phyloP scores from a whole-genome alignment of 2,113 vertebrate species.

The Arenaria interpres region DNA sequence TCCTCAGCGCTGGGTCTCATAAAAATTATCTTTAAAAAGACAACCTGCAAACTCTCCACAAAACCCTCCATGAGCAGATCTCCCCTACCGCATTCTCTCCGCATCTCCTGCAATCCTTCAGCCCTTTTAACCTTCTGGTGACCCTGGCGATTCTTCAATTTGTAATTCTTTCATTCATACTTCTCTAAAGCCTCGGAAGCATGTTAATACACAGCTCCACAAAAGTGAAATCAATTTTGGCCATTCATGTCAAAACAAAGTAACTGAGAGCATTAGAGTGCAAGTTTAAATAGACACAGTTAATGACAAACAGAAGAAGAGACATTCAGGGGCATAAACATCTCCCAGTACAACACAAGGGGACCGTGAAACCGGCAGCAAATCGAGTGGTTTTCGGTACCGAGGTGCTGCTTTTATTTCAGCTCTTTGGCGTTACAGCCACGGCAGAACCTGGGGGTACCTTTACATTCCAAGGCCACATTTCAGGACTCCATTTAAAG shows the following conservation, averaged over 20 bases:
- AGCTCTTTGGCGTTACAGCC: neutral
- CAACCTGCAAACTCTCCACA: neutral
- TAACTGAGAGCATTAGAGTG: neutral
- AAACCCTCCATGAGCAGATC: neutral
- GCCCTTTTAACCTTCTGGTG: neutral
- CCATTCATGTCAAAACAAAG: slow-evolving; percentile 6
- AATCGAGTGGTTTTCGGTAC: neutral
- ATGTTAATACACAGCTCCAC: neutral
- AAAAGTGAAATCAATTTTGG: neutral
- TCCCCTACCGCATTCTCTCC: neutral
- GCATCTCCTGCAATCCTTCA: neutral
- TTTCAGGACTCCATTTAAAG: neutral
- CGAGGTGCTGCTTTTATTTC: neutral
- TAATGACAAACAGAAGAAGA: neutral
- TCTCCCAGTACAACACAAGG: neutral
- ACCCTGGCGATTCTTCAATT: neutral
- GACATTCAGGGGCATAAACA: neutral
- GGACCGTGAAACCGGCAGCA: neutral
- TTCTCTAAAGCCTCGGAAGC: neutral
- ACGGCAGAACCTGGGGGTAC: neutral
- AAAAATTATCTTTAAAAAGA: neutral
- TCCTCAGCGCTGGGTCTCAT: neutral
- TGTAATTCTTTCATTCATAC: neutral
- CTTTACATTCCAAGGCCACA: neutral
- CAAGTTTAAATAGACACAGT: neutral